Conservation (phyloP, 2,888 invertebrate species). For the Craniophora ligustri region DNA sequence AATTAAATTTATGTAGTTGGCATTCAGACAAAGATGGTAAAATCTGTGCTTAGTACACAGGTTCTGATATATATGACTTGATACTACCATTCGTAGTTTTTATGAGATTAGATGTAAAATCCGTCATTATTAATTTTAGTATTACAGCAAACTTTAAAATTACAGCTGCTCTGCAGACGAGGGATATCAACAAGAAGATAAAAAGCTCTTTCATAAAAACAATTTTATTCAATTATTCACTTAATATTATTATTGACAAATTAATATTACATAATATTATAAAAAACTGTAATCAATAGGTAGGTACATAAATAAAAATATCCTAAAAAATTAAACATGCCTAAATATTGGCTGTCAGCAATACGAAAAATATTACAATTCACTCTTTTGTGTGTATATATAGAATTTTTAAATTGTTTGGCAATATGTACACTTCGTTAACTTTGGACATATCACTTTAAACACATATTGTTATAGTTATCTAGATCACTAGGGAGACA, state of each 20-base stretch:
- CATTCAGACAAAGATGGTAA: no score
- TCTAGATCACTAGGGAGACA: constrained; percentile 51
- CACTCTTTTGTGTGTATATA: constrained; percentile 55
- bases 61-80: no score
- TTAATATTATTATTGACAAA: constrained; percentile 49
- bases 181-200: neutral
- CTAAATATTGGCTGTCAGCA: constrained; percentile 44
- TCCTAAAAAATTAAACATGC: constrained; percentile 51
- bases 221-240: constrained; percentile 54
- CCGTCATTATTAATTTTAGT: no score
- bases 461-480: constrained; percentile 49
- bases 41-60: no score
- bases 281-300: constrained; percentile 51
- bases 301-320: constrained; percentile 51
- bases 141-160: no score
- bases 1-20: no score
- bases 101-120: no score
- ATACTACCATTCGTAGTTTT: no score
- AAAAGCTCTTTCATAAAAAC: constrained; percentile 47
- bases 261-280: constrained; percentile 46
- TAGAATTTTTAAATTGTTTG: constrained; percentile 56
- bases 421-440: constrained; percentile 56
- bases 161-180: neutral
- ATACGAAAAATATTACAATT: constrained; percentile 60
- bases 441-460: constrained; percentile 55